A percentile compares a stretch with the other conserved stretches of the same genome.
Evolutionary conservation across 2,888 invertebrate genomes (phyloP).

Genomic region (Aspidapion aeneum): DNA sequence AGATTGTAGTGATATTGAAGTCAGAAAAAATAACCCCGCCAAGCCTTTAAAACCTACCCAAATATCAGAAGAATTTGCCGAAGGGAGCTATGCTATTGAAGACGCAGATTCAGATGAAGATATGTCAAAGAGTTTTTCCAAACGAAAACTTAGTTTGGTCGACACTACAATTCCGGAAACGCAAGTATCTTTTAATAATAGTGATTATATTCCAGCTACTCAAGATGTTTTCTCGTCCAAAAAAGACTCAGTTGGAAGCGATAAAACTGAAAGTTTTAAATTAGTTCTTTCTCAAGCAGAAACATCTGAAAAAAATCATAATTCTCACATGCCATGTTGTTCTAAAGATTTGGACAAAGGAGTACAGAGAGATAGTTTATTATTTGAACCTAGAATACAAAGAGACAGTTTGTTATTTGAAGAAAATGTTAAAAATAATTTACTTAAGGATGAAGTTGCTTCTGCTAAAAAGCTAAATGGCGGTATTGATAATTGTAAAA

Average conservation of each 20-base stretch:
- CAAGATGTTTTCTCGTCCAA: constrained; percentile 23
- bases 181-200: constrained; percentile 27
- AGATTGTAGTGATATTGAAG: not conserved
- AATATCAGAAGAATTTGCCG: not conserved
- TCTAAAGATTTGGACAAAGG: not conserved
- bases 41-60: not conserved
- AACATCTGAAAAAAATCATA: not conserved
- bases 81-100: constrained; percentile 11
- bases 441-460: constrained; percentile 3
- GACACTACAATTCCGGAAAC: constrained; percentile 16
- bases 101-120: constrained; percentile 32
- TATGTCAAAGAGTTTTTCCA: constrained; percentile 22
- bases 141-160: not conserved
- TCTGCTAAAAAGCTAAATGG: constrained; percentile 19
- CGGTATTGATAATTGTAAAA: too few relatives aligned
- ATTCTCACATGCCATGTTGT: not conserved
- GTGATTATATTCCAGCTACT: constrained; percentile 34
- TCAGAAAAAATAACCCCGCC: not conserved
- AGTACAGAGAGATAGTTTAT: not conserved
- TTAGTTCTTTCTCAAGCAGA: not conserved
- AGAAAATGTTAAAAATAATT: not conserved
- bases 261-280: constrained; percentile 1
- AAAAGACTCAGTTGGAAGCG: not conserved
- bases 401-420: too few relatives aligned
- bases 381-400: too few relatives aligned